phyloP scores from a whole-genome alignment of 2,113 vertebrate genomes.

The Sula dactylatra region DNA sequence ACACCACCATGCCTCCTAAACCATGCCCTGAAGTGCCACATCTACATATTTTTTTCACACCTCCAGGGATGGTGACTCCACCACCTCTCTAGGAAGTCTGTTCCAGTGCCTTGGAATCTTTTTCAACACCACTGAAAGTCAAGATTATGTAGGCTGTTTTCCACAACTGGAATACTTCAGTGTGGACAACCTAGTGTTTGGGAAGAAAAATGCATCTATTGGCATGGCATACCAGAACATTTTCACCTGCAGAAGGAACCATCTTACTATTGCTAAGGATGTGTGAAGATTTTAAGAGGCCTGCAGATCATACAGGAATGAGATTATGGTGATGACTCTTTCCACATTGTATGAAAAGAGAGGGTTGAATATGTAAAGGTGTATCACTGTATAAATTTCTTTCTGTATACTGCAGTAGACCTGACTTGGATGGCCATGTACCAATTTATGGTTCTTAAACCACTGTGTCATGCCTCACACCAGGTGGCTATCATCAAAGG shows the following conservation, averaged over 20 bases:
- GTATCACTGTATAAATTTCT: neutral
- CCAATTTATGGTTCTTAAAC: neutral
- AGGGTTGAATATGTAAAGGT: neutral
- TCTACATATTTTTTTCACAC: too few relatives aligned
- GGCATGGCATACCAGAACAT: neutral
- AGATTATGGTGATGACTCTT: too few relatives aligned
- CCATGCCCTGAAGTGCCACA: too few relatives aligned
- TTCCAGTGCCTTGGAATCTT: neutral
- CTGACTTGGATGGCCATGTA: neutral
- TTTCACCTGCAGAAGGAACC: neutral
- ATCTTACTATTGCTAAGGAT: neutral
- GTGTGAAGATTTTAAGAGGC: neutral
- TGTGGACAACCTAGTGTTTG: neutral
- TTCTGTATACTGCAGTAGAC: neutral
- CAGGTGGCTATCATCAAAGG: neutral
- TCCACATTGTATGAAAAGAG: neutral
- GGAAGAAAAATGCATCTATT: neutral
- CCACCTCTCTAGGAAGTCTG: too few relatives aligned
- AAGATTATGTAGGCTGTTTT: neutral
- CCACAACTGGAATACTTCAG: neutral
- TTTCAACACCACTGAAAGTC: neutral
- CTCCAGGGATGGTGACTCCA: too few relatives aligned
- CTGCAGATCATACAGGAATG: neutral
- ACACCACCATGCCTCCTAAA: too few relatives aligned
- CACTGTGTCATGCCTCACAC: neutral